Percentiles rank a stretch among this genome's conserved stretches.
Evolutionary conservation across 2,113 vertebrate species (phyloP).

Genomic region (Agelaius tricolor): DNA sequence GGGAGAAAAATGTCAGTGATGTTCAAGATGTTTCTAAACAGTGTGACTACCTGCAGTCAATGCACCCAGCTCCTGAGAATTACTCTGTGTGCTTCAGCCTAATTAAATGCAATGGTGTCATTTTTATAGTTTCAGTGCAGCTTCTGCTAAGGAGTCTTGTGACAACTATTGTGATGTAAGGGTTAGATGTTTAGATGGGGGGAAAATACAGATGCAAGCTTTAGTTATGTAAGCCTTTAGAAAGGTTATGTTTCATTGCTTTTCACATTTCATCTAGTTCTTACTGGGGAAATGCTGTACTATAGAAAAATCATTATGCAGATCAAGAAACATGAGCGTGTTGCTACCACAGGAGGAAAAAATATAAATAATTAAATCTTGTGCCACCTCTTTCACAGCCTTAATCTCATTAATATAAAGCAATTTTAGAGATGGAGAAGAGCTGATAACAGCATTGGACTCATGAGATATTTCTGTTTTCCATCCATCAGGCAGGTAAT

Average conservation of each 20-base stretch:
- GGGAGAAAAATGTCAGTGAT: neutral
- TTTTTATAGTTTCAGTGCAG: neutral
- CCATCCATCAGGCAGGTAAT: conserved; percentile 78
- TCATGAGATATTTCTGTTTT: conserved; percentile 71
- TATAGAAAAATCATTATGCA: neutral
- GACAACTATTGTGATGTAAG: neutral
- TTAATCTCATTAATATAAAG: conserved; percentile 72
- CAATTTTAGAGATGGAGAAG: conserved; percentile 66
- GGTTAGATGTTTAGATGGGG: neutral
- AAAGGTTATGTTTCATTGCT: conserved; percentile 11
- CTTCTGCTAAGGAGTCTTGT: neutral
- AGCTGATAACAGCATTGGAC: conserved; percentile 50
- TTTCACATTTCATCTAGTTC: conserved; percentile 6
- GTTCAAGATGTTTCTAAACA: neutral
- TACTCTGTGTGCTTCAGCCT: neutral
- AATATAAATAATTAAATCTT: conserved; percentile 58
- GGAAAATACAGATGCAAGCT: neutral
- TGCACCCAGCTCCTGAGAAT: neutral
- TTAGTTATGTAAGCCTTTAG: neutral
- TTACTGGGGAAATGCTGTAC: neutral
- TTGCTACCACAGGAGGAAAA: neutral
- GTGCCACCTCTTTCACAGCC: conserved; percentile 30
- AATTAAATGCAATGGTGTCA: neutral
- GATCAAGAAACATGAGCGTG: neutral
- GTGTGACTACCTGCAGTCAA: neutral